Conservation (phyloP, 2,888 invertebrate species). For the Drosophila anceps region DNA sequence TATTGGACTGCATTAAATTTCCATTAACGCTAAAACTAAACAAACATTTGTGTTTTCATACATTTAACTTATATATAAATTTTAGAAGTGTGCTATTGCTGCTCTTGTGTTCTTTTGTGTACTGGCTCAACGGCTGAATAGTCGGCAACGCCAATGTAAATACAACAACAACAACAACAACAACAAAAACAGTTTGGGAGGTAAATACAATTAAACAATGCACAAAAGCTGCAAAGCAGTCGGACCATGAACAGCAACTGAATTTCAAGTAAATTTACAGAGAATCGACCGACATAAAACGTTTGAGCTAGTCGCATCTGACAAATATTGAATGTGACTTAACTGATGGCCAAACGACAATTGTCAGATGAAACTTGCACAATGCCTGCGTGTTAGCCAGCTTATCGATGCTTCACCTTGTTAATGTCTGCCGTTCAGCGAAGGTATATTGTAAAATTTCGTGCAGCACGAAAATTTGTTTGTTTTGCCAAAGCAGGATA, state of each 20-base stretch:
- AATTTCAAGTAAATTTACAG: slow-evolving; percentile 42
- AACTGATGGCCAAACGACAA: slow-evolving; percentile 22
- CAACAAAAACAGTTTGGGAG: slow-evolving; percentile 22
- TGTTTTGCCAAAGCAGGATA: slow-evolving; percentile 9
- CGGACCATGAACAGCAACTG: slow-evolving; percentile 21
- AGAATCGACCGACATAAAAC: slow-evolving; percentile 28
- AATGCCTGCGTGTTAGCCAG: slow-evolving; percentile 17
- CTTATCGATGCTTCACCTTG: slow-evolving; percentile 4
- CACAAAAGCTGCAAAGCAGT: slow-evolving; percentile 62
- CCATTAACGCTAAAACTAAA: slow-evolving; percentile 70
- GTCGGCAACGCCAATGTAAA: slow-evolving; percentile 26
- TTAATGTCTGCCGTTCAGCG: slow-evolving; percentile 12
- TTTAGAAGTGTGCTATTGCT: background rate
- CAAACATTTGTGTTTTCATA: slow-evolving; percentile 55
- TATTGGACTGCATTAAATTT: slow-evolving; percentile 76
- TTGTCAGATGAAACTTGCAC: slow-evolving; percentile 3
- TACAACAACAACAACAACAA: slow-evolving; percentile 29
- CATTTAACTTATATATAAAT: slow-evolving; percentile 31
- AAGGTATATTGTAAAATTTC: background rate
- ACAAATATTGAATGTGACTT: slow-evolving; percentile 40
- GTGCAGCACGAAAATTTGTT: slow-evolving; percentile 3
- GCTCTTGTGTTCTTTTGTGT: slow-evolving; percentile 28
- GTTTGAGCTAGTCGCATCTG: slow-evolving; percentile 21
- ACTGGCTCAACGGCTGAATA: slow-evolving; percentile 1
- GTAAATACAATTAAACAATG: slow-evolving; percentile 64